A percentile compares a stretch with the other conserved stretches of the same genome.
phyloP scores from a whole-genome alignment of 2,888 invertebrate genomes.

The Meliscaeva auricollis region DNA sequence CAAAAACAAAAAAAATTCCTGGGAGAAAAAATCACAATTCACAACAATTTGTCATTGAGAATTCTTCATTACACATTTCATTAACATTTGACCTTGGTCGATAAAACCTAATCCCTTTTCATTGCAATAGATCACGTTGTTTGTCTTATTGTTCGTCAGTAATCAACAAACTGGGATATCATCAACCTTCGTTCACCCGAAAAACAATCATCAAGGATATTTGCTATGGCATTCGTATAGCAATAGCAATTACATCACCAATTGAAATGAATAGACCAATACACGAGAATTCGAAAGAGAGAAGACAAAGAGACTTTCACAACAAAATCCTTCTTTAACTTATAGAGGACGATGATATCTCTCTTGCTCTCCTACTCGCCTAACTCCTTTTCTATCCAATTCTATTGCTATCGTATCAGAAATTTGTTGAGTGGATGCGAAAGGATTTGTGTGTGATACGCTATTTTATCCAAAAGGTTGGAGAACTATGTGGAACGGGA shows the following conservation, averaged over 20 bases:
- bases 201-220: conserved; percentile 35
- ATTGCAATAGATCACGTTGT: conserved; percentile 10
- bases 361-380: too few species aligned
- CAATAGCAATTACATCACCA: conserved; percentile 31
- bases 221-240: too few species aligned
- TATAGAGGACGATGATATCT: too few species aligned
- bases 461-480: conserved; percentile 10
- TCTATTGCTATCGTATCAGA: not conserved
- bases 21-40: not conserved
- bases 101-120: conserved; percentile 11
- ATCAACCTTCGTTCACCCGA: conserved; percentile 29
- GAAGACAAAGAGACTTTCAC: not conserved
- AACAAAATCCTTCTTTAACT: not conserved
- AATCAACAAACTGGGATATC: conserved; percentile 18
- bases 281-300: not conserved
- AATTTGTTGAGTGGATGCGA: conserved; percentile 11
- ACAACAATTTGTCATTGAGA: not conserved
- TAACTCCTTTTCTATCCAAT: not conserved
- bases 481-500: not conserved
- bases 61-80: conserved; percentile 3
- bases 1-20: too few species aligned
- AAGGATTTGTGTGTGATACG: conserved; percentile 19
- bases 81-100: conserved; percentile 12
- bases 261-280: conserved; percentile 20
- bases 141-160: conserved; percentile 1